Conservation (phyloP, 2,113 vertebrate species). For the Salvelinus fontinalis region DNA sequence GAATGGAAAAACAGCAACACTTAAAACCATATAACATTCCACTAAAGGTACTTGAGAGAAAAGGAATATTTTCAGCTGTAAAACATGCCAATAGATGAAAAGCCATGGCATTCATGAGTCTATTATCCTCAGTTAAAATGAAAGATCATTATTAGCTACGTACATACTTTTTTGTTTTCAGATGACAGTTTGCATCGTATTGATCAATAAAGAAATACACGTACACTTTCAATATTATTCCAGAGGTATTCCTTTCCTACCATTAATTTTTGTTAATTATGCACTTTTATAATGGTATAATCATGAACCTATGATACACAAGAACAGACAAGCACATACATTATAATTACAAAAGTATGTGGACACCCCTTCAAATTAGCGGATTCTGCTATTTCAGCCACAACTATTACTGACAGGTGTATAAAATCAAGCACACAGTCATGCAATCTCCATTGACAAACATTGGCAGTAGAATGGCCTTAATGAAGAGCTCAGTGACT, state of each 20-base stretch:
- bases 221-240: background rate
- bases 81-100: background rate
- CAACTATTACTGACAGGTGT: no score
- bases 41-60: background rate
- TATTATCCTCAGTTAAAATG: background rate
- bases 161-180: background rate
- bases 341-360: no score
- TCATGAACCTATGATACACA: background rate
- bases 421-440: no score
- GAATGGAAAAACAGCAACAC: conserved; percentile 44
- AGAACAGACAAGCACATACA: background rate
- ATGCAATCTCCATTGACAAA: no score
- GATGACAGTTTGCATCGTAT: background rate
- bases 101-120: conserved; percentile 7
- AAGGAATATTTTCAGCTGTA: background rate
- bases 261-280: background rate
- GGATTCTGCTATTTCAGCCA: no score
- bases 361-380: no score
- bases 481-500: no score
- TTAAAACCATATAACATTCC: conserved; percentile 17
- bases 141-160: background rate
- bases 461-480: no score
- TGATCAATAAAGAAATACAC: background rate
- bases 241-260: background rate
- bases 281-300: background rate